phyloP scores from a whole-genome alignment of 2,797 vertebrate genomes.

The Phylloscopus collybita region DNA sequence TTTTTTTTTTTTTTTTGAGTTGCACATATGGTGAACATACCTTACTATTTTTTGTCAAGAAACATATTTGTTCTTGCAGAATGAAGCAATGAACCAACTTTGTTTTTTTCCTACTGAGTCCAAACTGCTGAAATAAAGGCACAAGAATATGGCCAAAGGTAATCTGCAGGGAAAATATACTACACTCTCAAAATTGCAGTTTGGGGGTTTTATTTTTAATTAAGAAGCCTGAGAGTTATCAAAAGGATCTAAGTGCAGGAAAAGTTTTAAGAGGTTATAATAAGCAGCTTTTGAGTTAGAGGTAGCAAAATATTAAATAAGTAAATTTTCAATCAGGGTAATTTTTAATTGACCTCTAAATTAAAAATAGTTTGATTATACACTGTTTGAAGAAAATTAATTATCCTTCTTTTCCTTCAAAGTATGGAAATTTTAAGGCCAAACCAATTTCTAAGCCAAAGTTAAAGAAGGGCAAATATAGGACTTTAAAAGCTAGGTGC shows the following conservation, averaged over 20 bases:
- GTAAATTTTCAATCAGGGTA: conserved; percentile 35
- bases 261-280: conserved; percentile 20
- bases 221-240: not conserved
- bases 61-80: not conserved
- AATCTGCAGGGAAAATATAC: not conserved
- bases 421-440: conserved; percentile 60
- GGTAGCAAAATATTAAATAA: conserved; percentile 45
- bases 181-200: not conserved
- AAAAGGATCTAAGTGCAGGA: not conserved
- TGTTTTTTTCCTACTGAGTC: not conserved
- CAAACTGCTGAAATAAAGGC: not conserved
- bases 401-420: conserved; percentile 62
- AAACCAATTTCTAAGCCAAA: conserved; percentile 47
- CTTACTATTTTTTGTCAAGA: not conserved
- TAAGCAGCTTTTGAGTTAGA: conserved; percentile 38
- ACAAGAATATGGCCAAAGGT: not conserved
- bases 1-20: not conserved
- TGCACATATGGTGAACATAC: not conserved
- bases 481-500: conserved; percentile 31
- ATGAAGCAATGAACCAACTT: not conserved
- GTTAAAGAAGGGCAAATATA: conserved; percentile 57
- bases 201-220: not conserved
- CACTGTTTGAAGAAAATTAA: conserved; percentile 69
- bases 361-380: conserved; percentile 60
- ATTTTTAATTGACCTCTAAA: conserved; percentile 60